Conservation (phyloP, 37 sponge, comb jelly and placozoan genomes). For the Aplysina aerophoba region DNA sequence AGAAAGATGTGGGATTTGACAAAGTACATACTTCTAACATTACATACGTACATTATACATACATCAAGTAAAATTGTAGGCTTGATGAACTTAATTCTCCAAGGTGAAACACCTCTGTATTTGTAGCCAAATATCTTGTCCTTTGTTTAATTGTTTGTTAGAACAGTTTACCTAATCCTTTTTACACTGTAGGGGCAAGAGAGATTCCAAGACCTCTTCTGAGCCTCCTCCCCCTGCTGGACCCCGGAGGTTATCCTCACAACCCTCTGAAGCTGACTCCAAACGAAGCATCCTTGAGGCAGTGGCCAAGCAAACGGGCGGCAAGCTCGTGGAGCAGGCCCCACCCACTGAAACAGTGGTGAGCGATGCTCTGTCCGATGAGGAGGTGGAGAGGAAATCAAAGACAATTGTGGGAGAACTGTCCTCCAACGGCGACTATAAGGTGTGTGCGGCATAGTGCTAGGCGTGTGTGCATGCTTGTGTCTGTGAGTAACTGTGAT, state of each 20-base stretch:
- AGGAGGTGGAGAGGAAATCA: slow-evolving; percentile 41
- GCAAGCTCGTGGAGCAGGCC: neutral
- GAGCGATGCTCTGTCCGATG: slow-evolving; percentile 42
- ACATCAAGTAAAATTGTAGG: too few species aligned
- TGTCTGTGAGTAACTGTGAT: too few species aligned
- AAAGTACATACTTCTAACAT: too few species aligned
- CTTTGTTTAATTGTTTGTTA: too few species aligned
- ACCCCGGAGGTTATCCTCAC: neutral
- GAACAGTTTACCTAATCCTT: too few species aligned
- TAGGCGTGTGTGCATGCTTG: too few species aligned
- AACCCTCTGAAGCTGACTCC: neutral
- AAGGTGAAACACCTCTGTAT: too few species aligned
- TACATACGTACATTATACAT: too few species aligned
- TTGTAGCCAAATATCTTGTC: too few species aligned
- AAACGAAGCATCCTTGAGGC: neutral
- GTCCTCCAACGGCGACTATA: slow-evolving; percentile 48
- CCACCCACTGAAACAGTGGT: neutral
- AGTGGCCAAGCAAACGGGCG: neutral
- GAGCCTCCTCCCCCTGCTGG: slow-evolving; percentile 9
- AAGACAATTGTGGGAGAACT: slow-evolving; percentile 59
- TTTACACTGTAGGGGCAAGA: neutral
- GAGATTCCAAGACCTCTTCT: neutral
- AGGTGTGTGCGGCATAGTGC: slow-evolving; percentile 31
- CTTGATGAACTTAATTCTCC: too few species aligned
- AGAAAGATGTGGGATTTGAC: too few species aligned